These are phyloP conservation scores for Salarias fasciatus DNA, from an alignment of 2,797 vertebrate species.

Conservation along the genomic window DNA sequence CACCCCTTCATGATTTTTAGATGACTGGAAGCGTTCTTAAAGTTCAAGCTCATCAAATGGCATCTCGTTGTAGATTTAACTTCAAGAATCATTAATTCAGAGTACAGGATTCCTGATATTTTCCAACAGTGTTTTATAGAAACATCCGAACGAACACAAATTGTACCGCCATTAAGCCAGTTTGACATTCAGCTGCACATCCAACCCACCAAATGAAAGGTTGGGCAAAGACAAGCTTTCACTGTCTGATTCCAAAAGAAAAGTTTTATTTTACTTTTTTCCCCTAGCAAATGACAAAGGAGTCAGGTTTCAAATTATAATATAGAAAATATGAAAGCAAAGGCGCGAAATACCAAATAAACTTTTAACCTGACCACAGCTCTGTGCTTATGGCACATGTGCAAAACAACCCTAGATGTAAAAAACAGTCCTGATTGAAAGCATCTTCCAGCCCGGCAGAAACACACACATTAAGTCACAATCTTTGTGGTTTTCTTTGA, in stretches of 20 bases:
- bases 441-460: conserved; percentile 36
- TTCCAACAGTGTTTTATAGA: too few species aligned
- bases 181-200: not conserved
- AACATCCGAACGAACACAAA: too few species aligned
- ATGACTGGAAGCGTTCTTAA: too few species aligned
- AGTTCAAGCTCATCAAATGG: too few species aligned
- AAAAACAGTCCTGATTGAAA: conserved; percentile 37
- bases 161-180: not conserved
- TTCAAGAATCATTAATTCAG: too few species aligned
- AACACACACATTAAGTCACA: conserved; percentile 53
- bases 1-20: too few species aligned
- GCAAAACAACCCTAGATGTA: conserved; percentile 8
- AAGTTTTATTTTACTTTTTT: not conserved
- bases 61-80: too few species aligned
- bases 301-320: not conserved
- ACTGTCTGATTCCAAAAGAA: not conserved
- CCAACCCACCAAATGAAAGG: not conserved
- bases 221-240: not conserved
- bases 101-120: too few species aligned
- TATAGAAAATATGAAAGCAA: not conserved
- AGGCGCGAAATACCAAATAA: not conserved
- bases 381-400: not conserved
- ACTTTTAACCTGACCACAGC: not conserved
- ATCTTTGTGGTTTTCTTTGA: conserved; percentile 68
- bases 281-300: not conserved